phyloP scores from a whole-genome alignment of 1,140 invertebrate genomes.

The Metopolophium dirhodum region DNA sequence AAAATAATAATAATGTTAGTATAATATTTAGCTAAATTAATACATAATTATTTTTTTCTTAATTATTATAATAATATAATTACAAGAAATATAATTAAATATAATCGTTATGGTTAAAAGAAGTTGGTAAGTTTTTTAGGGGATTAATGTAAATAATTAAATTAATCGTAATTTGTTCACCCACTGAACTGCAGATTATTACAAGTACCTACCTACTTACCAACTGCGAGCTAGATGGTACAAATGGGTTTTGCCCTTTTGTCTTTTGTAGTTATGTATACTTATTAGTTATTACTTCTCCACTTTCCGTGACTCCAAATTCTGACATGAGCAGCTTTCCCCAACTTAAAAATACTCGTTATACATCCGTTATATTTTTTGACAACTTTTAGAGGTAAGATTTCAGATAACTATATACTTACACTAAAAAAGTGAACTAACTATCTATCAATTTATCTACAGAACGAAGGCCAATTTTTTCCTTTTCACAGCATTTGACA shows the following conservation, averaged over 20 bases:
- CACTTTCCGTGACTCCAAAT: neutral
- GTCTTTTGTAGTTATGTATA: too few relatives aligned
- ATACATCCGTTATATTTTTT: neutral
- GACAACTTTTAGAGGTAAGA: neutral
- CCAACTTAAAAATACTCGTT: neutral
- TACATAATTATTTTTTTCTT: too few relatives aligned
- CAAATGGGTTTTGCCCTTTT: neutral
- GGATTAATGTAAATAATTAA: neutral
- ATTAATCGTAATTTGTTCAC: neutral
- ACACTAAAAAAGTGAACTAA: neutral
- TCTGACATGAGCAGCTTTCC: neutral
- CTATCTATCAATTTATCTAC: neutral
- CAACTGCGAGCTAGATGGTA: neutral
- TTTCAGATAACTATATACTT: neutral
- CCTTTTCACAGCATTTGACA: conserved; percentile 9
- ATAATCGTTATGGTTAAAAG: neutral
- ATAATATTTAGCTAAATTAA: neutral
- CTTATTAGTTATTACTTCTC: too few relatives aligned
- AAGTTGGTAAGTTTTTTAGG: neutral
- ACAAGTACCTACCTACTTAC: neutral
- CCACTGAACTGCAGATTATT: neutral
- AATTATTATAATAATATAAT: neutral
- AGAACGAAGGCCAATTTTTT: neutral
- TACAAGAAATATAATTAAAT: neutral
- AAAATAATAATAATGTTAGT: neutral